phyloP scores from a whole-genome alignment of 2,888 invertebrate genomes.

The Drosophila kokeensis region DNA sequence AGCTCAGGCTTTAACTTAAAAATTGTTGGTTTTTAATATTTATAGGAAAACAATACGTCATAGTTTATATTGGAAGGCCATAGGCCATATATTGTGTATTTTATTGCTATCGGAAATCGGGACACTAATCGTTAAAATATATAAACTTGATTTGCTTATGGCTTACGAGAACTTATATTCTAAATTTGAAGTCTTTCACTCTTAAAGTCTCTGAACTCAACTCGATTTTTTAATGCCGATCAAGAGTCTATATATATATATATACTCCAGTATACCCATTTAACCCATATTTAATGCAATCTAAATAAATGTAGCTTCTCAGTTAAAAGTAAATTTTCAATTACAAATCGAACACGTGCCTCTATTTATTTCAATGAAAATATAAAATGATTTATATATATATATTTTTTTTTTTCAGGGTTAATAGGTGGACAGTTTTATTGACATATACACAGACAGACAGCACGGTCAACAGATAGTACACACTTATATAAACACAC shows the following conservation, averaged over 20 bases:
- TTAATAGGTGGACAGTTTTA: slow-evolving; percentile 39
- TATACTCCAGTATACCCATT: background rate
- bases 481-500: slow-evolving; percentile 29
- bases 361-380: slow-evolving; percentile 4
- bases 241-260: background rate
- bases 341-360: slow-evolving; percentile 4
- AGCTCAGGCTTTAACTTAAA: background rate
- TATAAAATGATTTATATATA: background rate
- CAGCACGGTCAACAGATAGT: slow-evolving; percentile 48
- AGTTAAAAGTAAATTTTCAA: slow-evolving; percentile 5
- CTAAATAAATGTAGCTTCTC: background rate
- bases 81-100: background rate
- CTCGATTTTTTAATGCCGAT: background rate
- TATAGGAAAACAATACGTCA: background rate
- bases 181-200: background rate
- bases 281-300: background rate
- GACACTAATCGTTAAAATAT: background rate
- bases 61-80: too few relatives aligned
- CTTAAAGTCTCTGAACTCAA: background rate
- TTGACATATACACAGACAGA: slow-evolving; percentile 40
- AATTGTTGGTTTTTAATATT: background rate
- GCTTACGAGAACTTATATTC: background rate
- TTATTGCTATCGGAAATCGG: background rate
- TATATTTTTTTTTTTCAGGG: slow-evolving; percentile 8
- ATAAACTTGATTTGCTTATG: background rate